Conservation (phyloP, 2,797 vertebrate genomes). For the Tamandua tetradactyla region DNA sequence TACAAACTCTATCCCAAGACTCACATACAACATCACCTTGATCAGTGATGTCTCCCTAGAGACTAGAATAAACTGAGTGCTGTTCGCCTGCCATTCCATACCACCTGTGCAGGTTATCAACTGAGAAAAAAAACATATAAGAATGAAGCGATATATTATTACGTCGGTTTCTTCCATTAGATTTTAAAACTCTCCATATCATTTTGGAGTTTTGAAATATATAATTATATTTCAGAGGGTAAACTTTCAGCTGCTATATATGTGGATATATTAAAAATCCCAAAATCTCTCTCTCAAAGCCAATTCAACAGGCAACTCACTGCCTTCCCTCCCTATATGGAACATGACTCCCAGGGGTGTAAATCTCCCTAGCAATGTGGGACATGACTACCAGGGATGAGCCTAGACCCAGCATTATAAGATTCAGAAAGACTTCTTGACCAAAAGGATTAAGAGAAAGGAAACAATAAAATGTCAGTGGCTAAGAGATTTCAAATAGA, state of each 20-base stretch:
- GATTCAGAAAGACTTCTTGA: too few relatives aligned
- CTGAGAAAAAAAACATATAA: neutral
- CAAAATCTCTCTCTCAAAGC: too few relatives aligned
- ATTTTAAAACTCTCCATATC: neutral
- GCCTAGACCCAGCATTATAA: too few relatives aligned
- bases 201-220: neutral
- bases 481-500: too few relatives aligned
- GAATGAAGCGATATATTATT: neutral
- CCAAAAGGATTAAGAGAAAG: too few relatives aligned
- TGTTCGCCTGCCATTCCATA: neutral
- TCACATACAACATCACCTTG: neutral
- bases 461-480: too few relatives aligned
- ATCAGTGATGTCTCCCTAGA: neutral
- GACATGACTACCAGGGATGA: too few relatives aligned
- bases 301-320: too few relatives aligned
- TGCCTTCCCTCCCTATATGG: too few relatives aligned
- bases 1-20: neutral
- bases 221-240: neutral
- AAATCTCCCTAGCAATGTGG: too few relatives aligned
- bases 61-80: too few relatives aligned
- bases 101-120: neutral
- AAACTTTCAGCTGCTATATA: neutral
- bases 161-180: neutral
- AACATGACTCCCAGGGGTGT: too few relatives aligned
- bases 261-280: neutral